Base-by-base conservation (phyloP, 2,888 invertebrate species). In the Parasteatoda lunata region DNA sequence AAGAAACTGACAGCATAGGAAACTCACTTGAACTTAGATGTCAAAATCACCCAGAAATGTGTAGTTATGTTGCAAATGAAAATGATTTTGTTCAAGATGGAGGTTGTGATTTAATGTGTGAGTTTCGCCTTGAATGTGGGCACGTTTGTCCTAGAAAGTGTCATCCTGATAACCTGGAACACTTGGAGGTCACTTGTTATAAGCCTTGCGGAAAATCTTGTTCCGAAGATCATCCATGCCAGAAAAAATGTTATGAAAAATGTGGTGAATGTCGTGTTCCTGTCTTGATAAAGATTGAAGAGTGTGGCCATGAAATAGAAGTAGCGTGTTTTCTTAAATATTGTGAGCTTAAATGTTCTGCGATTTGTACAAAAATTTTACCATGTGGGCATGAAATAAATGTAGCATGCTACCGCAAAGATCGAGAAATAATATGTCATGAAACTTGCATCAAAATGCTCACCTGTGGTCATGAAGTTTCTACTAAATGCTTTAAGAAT, bases 81-180 rank as follows among this genome's bases (percentile, higher is more conserved):
- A 30, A 54, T 81, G 70, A 79, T 68, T 45, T 71, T 72, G 85
- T 83, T 5, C 83, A 80, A 4, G 85, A 88, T 59, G 89, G 89
- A 13, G 89, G 92, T 0, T 93, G 93, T 89, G 75, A 65, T 49
- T 68, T 89, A 59, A 88, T 89, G 5, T 93, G 93, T 89, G 89
- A 90, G n/a, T 81, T 88, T 77, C 84, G 90, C 30, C 90, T 92
- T 52, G 48, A 80, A 3, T 93, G 93, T 89, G 92, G 92, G 2
- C 93, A 93, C 90, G 81, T 77, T 0, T 93, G 93, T 89, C 81
- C 83, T 5, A 86, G 89, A 68, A 81, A 85, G 47, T 92, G 89
- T 71, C 89, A 89, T 73, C 77, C 75, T 3, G 65, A 86, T 72
- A 83, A 89, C 73, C 5, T 13, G 7, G n/a, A 65, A 9, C 85